These are phyloP conservation scores for Ibidorhyncha struthersii DNA, from an alignment of 2,113 vertebrate species.

Conservation along the genomic window DNA sequence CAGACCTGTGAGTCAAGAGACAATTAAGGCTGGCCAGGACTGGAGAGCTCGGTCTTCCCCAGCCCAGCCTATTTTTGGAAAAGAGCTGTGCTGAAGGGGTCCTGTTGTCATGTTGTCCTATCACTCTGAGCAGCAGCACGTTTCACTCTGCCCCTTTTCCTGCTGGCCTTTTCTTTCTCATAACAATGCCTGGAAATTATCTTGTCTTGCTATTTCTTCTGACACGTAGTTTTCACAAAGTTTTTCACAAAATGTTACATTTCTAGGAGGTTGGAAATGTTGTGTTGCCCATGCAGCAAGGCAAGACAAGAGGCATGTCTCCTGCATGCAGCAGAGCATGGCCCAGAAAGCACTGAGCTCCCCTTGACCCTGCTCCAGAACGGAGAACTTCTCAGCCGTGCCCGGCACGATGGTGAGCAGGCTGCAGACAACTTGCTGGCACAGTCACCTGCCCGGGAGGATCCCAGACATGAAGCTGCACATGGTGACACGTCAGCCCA, in stretches of 20 bases:
- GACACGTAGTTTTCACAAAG: neutral
- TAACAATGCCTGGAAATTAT: neutral
- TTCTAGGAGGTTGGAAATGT: neutral
- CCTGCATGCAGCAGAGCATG: fast-evolving
- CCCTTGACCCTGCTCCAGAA: neutral
- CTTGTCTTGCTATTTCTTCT: neutral
- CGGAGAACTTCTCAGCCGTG: neutral
- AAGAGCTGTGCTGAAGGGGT: neutral
- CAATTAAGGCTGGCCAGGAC: neutral
- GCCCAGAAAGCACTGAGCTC: neutral
- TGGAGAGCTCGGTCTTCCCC: neutral
- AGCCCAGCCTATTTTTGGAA: neutral
- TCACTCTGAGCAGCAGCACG: neutral
- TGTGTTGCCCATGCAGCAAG: neutral
- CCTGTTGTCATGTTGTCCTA: neutral
- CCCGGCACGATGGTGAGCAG: fast-evolving
- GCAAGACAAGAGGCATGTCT: neutral
- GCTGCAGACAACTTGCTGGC: neutral
- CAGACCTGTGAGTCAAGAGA: neutral
- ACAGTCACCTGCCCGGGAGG: neutral
- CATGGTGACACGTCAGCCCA: neutral
- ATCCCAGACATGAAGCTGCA: neutral
- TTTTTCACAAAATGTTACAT: no score
- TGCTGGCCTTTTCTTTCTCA: neutral
- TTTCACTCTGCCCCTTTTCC: neutral